Evolutionary conservation across 2,797 vertebrate genomes (phyloP).

Genomic region (Eidolon dupreanum): DNA sequence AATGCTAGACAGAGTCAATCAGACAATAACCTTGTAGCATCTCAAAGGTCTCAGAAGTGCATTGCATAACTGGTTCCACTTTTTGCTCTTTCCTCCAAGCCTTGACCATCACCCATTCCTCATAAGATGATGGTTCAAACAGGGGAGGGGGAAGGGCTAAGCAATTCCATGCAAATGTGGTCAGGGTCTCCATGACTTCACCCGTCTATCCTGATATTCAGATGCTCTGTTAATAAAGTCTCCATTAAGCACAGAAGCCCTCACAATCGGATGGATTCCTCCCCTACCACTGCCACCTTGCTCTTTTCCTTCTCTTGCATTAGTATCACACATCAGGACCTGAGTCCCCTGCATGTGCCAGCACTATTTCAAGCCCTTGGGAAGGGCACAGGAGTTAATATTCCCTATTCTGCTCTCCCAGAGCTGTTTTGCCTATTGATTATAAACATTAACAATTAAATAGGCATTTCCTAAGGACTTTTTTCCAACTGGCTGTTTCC

Average conservation of each 20-base stretch:
- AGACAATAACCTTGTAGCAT: not conserved
- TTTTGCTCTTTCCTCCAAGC: not conserved
- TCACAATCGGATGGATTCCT: not conserved
- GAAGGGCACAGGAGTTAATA: not conserved
- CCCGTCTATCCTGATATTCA: not conserved
- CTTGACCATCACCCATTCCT: not conserved
- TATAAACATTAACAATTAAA: conserved; percentile 27
- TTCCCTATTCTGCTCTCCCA: not conserved
- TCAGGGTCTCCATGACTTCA: not conserved
- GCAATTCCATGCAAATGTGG: not conserved
- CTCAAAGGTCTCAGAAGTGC: not conserved
- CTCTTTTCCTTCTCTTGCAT: not conserved
- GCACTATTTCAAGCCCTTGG: not conserved
- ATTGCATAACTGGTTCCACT: not conserved
- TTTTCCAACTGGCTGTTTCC: not conserved
- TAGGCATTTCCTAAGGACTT: not conserved
- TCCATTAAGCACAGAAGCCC: not conserved
- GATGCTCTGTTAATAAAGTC: not conserved
- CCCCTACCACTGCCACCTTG: not conserved
- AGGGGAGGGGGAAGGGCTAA: not conserved
- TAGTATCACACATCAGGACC: not conserved
- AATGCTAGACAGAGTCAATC: not conserved
- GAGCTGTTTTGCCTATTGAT: not conserved
- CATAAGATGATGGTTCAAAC: not conserved
- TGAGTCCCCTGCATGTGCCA: not conserved